These are phyloP conservation scores for Papilio machaon DNA, from an alignment of 1,140 invertebrate species.

Conservation along the genomic window DNA sequence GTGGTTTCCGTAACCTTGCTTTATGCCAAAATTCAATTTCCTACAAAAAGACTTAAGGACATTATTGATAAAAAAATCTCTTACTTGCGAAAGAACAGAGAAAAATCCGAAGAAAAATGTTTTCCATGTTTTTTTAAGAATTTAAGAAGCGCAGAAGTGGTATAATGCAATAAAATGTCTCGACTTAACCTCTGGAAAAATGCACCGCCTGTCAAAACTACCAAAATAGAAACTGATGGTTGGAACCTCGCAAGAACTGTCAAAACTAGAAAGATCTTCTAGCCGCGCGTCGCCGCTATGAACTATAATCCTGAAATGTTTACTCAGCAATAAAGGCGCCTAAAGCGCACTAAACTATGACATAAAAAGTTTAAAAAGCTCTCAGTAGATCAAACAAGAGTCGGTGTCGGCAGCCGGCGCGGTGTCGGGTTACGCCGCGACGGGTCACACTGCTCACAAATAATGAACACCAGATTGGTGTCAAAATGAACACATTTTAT, in stretches of 20 bases:
- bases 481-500: slow-evolving; percentile 80
- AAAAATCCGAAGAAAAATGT: not conserved
- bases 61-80: too few relatives aligned
- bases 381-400: slow-evolving; percentile 80
- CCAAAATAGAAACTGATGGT: slow-evolving; percentile 46
- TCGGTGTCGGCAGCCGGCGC: slow-evolving; percentile 71
- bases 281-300: slow-evolving; percentile 50
- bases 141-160: not conserved
- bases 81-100: not conserved
- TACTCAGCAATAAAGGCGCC: slow-evolving; percentile 78
- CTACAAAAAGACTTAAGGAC: too few relatives aligned
- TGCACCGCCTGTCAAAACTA: slow-evolving; percentile 45
- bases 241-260: slow-evolving; percentile 31
- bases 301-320: slow-evolving; percentile 72
- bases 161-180: slow-evolving; percentile 16
- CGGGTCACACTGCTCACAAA: slow-evolving; percentile 77
- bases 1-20: too few relatives aligned
- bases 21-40: too few relatives aligned
- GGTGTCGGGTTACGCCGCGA: slow-evolving; percentile 68
- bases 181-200: not conserved
- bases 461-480: slow-evolving; percentile 81
- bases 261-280: slow-evolving; percentile 57
- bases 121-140: not conserved
- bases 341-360: slow-evolving; percentile 78
- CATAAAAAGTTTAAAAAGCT: slow-evolving; percentile 82